Base-by-base conservation (phyloP, 2,797 vertebrate genomes). In the Amazonetta brasiliensis region DNA sequence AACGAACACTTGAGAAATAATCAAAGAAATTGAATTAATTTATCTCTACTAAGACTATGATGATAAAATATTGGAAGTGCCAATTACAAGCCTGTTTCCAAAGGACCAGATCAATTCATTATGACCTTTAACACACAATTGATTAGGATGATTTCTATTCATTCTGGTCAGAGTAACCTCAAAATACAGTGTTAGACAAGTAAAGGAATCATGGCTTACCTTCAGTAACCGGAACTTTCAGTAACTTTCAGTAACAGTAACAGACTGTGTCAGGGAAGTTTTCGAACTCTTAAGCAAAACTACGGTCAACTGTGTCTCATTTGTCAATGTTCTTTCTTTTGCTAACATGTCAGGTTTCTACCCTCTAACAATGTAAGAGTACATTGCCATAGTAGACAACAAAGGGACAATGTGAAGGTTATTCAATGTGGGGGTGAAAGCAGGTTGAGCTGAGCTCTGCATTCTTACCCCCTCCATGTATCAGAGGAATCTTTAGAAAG, bases 21-120 rank as follows among this genome's bases (percentile, higher is more conserved):
- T 50, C 12, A 25, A 50, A 50, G 48, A 50, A 83, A 59, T 75
- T 64, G 73, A 89, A 86, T 89, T 67, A 1, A 25, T 76, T 91
- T 92, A 93, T 89, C 33, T 64, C 68, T 73, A 54, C 30, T 58
- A 43, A 80, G 46, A 78, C n/a, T 56, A 46, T 30, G 39, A 26
- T 62, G 58, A 69, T 37, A 87, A 84, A 67, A 62, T 19, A 21
- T 2, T 94, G 12, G 39, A 94, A 95, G 41, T 18, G 37, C 58
- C 74, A 84, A 94, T 93, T 83, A 91, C 77, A 89, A 17, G 58
- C 62, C 25, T 82, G 55, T 58, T 94, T 92, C 50, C 74, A 81
- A 84, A 94, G 58, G 22, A 93, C 33, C 52, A 87, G 80, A 72
- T 18, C 41, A 82, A 78, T 81, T 90, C 66, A 75, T 44, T 75